Conservation (phyloP, 1,140 invertebrate species). For the Conopomorpha cramerella region DNA sequence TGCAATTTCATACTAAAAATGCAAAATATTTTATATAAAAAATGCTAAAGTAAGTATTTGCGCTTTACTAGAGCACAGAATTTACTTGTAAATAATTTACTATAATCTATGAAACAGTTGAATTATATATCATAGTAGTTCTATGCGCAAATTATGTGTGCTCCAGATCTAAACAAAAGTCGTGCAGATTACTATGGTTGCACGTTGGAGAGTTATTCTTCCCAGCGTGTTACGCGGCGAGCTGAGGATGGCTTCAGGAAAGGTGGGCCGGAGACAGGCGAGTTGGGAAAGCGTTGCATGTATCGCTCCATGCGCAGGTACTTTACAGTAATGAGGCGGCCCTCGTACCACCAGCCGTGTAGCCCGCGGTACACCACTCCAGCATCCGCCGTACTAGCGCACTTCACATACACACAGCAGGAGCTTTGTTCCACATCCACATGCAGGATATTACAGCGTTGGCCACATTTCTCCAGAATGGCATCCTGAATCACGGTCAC, state of each 20-base stretch:
- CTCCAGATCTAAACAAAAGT: too few species aligned
- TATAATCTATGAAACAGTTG: too few species aligned
- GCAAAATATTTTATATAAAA: too few species aligned
- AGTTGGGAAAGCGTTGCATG: slow-evolving; percentile 89
- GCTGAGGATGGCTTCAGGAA: background rate
- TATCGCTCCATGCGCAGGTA: slow-evolving; percentile 92
- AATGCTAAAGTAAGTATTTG: too few species aligned
- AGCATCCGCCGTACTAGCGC: slow-evolving; percentile 79
- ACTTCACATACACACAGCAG: slow-evolving; percentile 87
- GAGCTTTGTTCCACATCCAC: slow-evolving; percentile 83
- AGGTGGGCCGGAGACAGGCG: slow-evolving; percentile 49
- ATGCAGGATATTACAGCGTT: slow-evolving; percentile 81
- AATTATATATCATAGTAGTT: too few species aligned
- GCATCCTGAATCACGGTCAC: slow-evolving; percentile 77
- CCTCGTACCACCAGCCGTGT: slow-evolving; percentile 96
- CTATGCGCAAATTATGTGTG: too few species aligned
- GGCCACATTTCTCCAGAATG: slow-evolving; percentile 87
- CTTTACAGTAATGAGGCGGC: slow-evolving; percentile 93
- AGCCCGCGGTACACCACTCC: slow-evolving; percentile 86
- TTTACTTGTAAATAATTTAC: too few species aligned
- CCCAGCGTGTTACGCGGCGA: too few species aligned
- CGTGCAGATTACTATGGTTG: background rate
- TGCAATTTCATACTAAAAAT: too few species aligned
- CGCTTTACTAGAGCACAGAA: too few species aligned
- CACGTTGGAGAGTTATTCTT: too few species aligned